Evolutionary conservation across 2,113 vertebrate genomes (phyloP).

Genomic region (Spermophilus dauricus): DNA sequence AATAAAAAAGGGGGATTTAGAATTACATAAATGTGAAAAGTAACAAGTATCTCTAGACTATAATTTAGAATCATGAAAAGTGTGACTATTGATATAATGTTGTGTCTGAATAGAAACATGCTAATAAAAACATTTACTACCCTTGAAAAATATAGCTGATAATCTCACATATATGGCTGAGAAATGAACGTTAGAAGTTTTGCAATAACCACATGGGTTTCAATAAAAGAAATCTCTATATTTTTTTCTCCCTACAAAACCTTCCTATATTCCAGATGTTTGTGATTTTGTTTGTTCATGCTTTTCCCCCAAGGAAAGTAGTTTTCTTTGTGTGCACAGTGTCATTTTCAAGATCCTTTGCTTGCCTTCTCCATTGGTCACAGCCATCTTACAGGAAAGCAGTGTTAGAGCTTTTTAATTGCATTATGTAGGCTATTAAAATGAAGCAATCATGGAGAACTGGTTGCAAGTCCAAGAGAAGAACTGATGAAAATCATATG

Average conservation of each 20-base stretch:
- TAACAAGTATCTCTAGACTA: background rate
- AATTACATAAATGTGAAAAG: background rate
- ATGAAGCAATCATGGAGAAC: constrained; percentile 61
- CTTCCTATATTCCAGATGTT: background rate
- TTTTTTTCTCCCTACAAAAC: background rate
- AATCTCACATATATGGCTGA: background rate
- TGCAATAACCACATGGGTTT: background rate
- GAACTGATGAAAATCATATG: constrained; percentile 58
- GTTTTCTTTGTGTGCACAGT: background rate
- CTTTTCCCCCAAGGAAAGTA: background rate
- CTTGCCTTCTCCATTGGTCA: constrained; percentile 34
- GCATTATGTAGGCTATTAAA: constrained; percentile 47
- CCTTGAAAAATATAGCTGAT: background rate
- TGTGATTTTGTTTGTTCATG: constrained; percentile 1
- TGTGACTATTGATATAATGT: background rate
- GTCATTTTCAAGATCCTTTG: background rate
- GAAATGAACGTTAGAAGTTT: background rate
- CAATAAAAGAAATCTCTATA: background rate
- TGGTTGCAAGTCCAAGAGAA: constrained; percentile 17
- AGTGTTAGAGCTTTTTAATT: background rate
- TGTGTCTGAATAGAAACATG: background rate
- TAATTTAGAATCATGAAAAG: background rate
- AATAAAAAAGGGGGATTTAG: background rate
- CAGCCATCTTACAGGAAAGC: background rate
- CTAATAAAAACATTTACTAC: background rate